Conservation (phyloP, 2,797 vertebrate genomes). For the Mormyrops boulengeri region DNA sequence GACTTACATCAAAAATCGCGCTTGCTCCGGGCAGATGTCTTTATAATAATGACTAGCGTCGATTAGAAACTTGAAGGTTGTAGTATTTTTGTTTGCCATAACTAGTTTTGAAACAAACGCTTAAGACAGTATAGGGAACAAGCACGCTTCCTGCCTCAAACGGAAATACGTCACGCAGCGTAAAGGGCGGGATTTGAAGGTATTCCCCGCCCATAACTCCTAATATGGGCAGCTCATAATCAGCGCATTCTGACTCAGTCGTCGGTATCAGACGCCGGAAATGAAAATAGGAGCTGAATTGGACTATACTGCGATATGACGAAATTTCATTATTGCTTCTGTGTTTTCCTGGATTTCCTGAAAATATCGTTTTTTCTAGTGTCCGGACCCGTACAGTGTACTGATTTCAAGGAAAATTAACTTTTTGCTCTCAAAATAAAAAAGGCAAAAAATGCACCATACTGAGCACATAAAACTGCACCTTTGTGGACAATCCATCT, state of each 20-base stretch:
- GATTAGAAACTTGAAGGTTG: conserved; percentile 34
- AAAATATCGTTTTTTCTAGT: not conserved
- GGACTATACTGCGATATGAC: not conserved
- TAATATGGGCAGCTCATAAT: not conserved
- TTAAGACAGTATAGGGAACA: not conserved
- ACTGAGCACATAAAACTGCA: not conserved
- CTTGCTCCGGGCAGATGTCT: conserved; percentile 57
- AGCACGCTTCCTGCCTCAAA: not conserved
- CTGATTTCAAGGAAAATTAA: not conserved
- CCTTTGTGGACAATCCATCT: not conserved
- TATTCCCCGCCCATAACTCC: not conserved
- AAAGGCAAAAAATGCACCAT: not conserved
- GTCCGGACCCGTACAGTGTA: not conserved
- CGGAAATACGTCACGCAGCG: not conserved
- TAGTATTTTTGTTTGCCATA: not conserved
- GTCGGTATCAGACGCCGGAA: not conserved
- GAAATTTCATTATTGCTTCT: not conserved
- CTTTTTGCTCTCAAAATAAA: not conserved
- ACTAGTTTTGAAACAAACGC: not conserved
- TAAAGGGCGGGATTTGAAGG: not conserved
- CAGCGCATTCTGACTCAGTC: not conserved
- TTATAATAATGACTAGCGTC: conserved; percentile 54
- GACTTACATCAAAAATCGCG: conserved; percentile 63
- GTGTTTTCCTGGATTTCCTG: not conserved
- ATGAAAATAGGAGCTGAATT: not conserved